A percentile compares a stretch with the other conserved stretches of the same genome.
Conservation (phyloP, 2,888 invertebrate species). For the Cataglyphis rosenhaueri region DNA sequence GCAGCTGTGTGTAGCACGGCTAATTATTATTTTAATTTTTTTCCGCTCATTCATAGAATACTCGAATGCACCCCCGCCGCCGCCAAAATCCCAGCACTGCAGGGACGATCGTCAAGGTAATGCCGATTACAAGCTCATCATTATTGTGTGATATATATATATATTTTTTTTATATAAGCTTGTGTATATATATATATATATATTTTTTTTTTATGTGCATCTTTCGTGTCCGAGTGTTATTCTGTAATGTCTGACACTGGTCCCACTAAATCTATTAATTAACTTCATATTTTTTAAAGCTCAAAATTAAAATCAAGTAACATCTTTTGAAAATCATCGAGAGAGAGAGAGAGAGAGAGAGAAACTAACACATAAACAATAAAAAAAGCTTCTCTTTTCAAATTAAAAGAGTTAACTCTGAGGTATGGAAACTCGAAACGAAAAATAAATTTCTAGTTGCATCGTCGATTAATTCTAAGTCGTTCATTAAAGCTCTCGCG, state of each 20-base stretch:
- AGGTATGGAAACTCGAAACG: not conserved
- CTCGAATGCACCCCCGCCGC: conserved; percentile 84
- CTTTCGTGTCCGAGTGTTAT: conserved; percentile 10
- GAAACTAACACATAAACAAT: no score
- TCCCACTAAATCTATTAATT: not conserved
- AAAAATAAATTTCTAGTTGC: not conserved
- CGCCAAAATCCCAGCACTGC: conserved; percentile 85
- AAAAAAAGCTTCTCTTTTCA: not conserved
- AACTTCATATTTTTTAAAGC: not conserved
- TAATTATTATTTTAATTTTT: conserved; percentile 79
- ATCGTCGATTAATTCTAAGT: not conserved
- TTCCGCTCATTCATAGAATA: conserved; percentile 82
- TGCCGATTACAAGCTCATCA: conserved; percentile 63
- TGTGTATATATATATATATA: not conserved
- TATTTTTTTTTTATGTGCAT: not conserved
- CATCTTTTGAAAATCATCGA: not conserved
- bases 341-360: not conserved
- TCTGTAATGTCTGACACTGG: not conserved
- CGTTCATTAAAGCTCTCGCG: not conserved
- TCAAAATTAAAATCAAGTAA: not conserved
- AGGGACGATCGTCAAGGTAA: conserved; percentile 85
- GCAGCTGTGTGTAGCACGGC: conserved; percentile 66
- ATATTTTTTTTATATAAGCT: not conserved
- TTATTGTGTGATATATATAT: conserved; percentile 19
- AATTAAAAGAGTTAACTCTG: not conserved